Percentiles rank a stretch among this genome's conserved stretches.
These are phyloP conservation scores for Hypanus sabinus DNA, from an alignment of 2,113 vertebrate genomes.

Conservation along the genomic window DNA sequence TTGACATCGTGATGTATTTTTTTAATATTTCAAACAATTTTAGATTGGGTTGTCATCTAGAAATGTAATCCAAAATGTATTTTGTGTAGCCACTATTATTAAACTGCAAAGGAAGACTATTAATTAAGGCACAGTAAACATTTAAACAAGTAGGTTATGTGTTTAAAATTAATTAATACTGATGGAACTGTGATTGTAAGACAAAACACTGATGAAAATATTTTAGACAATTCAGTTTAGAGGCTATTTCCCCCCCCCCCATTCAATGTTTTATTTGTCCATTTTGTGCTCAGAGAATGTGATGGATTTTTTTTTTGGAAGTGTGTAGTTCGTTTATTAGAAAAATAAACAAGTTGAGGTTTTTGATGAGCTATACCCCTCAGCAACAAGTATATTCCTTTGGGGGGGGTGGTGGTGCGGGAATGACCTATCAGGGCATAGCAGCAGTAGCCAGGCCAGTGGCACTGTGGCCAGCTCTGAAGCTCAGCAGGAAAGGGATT, in stretches of 20 bases:
- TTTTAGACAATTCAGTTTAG: neutral
- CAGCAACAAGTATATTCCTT: too few relatives aligned
- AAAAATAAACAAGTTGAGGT: neutral
- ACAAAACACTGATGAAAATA: neutral
- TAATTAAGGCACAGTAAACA: neutral
- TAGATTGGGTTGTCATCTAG: neutral
- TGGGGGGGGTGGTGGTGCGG: too few relatives aligned
- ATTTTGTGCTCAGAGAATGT: neutral
- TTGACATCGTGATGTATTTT: neutral
- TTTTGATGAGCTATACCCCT: too few relatives aligned
- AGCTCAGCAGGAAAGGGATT: too few relatives aligned
- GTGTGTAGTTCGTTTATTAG: neutral
- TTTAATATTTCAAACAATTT: neutral
- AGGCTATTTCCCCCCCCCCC: neutral
- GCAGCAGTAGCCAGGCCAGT: too few relatives aligned
- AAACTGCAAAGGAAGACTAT: neutral
- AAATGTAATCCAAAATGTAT: neutral
- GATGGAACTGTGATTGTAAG: neutral
- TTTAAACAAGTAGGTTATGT: neutral
- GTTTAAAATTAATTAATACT: neutral
- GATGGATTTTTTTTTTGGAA: neutral
- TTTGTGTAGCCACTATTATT: neutral
- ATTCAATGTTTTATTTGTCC: neutral
- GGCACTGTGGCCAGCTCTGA: too few relatives aligned
- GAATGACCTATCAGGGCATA: too few relatives aligned